phyloP scores from a whole-genome alignment of 1,140 invertebrate species.

The Aporrectodea caliginosa region DNA sequence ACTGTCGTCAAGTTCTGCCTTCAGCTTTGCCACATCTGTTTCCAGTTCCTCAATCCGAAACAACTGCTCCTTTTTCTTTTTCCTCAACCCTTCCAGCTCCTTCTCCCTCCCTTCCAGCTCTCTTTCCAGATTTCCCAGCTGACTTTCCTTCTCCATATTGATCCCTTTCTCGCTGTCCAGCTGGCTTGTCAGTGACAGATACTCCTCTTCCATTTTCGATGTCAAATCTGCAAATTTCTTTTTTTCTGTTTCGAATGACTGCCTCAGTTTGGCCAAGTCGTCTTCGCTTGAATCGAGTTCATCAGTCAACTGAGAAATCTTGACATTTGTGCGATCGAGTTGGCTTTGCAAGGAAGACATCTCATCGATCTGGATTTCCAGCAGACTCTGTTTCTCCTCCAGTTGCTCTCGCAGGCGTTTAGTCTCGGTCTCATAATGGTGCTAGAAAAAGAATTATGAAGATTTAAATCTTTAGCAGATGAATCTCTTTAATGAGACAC shows the following conservation, averaged over 20 bases:
- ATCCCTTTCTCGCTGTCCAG: not conserved
- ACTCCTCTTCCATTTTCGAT: not conserved
- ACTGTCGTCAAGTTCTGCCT: not conserved
- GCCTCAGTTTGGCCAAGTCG: not conserved
- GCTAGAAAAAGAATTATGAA: not conserved
- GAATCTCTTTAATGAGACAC: too few relatives aligned
- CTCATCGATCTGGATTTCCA: not conserved
- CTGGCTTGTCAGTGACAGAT: not conserved
- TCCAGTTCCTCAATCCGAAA: not conserved
- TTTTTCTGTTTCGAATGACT: not conserved
- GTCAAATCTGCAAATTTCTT: not conserved
- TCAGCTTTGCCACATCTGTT: not conserved
- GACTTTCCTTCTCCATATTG: not conserved
- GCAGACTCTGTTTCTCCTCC: not conserved
- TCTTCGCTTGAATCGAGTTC: not conserved
- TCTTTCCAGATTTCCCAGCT: not conserved
- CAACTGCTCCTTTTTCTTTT: not conserved
- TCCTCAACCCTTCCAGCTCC: not conserved
- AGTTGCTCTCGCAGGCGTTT: not conserved
- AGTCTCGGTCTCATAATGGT: not conserved
- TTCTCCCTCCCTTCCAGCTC: too few relatives aligned
- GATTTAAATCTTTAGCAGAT: too few relatives aligned
- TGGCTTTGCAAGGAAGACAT: not conserved
- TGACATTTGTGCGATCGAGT: not conserved
- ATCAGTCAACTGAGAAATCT: not conserved